Base-by-base conservation (phyloP, 2,797 vertebrate genomes). In the Aselliscus stoliczkanus region DNA sequence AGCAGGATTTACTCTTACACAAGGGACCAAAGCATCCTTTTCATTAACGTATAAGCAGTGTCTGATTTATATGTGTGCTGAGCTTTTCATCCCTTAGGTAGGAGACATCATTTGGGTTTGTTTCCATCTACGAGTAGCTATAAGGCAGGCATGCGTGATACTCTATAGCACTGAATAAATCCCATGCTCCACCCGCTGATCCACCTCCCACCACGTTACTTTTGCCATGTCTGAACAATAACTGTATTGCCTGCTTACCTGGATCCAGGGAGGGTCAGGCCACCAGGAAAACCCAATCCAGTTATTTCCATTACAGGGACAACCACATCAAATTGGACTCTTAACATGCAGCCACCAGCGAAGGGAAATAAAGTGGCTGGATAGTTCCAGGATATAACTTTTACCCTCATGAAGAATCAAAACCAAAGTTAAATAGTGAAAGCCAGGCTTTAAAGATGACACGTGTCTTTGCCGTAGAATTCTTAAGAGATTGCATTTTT, bases 31-130 rank as follows among this genome's bases (percentile, higher is more conserved):
- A 25, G 69, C 3, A 2, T 39, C 50, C 62, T 52, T 72, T 56
- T 42, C 31, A 5, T 47, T 18, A 0, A 1, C 25, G 18, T n/a
- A 1, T 11, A 4, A 29, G 14, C 34, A 17, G 56, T 12, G 4
- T 47, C 72, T 82, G 89, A 56, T 15, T 60, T 21, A 10, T 4
- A 1, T 1, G 23, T 18, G 0, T 20, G 44, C 60, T 60, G 0
- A 21, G 25, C 73, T 50, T n/a, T 60, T 39, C 65, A 29, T 2
- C 75, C 54, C 23, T 1, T 3, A 11, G 34, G 2, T n/a, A 11
- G 12, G 18, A 31, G 69, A 9, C 25, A 3, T 44, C 67, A 2
- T 9, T 11, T 75, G 31, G 13, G 1, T 62, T 50, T 47, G 11
- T 75, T 29, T 84, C 54, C 79, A 39, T 47, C 20, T n/a, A 3